These are phyloP conservation scores for Taxidea taxus DNA, from an alignment of 2,113 vertebrate genomes.

Conservation along the genomic window DNA sequence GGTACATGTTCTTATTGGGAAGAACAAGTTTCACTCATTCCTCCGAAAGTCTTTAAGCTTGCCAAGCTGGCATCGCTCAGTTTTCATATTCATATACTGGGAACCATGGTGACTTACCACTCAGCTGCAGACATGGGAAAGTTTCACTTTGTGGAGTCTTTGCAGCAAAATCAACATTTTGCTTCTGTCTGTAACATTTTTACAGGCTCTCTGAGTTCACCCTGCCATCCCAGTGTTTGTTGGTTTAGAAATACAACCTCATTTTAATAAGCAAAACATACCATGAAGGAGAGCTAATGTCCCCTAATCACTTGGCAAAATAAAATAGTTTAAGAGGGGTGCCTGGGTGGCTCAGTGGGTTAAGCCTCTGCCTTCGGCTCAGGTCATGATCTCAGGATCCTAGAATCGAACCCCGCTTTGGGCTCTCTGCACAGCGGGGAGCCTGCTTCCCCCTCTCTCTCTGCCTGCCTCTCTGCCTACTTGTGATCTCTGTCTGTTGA, in stretches of 20 bases:
- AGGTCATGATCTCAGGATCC: too few relatives aligned
- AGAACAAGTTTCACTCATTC: background rate
- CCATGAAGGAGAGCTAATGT: background rate
- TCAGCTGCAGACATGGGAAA: background rate
- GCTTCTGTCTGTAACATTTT: background rate
- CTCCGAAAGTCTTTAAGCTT: background rate
- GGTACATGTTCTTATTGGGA: background rate
- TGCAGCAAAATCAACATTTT: background rate
- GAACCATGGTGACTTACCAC: background rate
- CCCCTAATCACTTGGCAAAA: background rate
- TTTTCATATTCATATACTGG: background rate
- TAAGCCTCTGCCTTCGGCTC: too few relatives aligned
- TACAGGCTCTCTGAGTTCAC: background rate
- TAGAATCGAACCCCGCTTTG: too few relatives aligned
- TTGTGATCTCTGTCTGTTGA: too few relatives aligned
- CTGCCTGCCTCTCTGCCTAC: too few relatives aligned
- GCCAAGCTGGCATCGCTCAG: background rate
- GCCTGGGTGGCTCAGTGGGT: too few relatives aligned
- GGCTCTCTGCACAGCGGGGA: too few relatives aligned
- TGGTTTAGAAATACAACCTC: background rate
- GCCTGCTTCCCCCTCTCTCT: too few relatives aligned
- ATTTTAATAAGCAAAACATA: background rate
- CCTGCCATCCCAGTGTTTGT: background rate
- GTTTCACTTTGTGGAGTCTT: background rate
- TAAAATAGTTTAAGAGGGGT: background rate